phyloP scores from a whole-genome alignment of 2,888 invertebrate genomes.

The Erebia aethiops region DNA sequence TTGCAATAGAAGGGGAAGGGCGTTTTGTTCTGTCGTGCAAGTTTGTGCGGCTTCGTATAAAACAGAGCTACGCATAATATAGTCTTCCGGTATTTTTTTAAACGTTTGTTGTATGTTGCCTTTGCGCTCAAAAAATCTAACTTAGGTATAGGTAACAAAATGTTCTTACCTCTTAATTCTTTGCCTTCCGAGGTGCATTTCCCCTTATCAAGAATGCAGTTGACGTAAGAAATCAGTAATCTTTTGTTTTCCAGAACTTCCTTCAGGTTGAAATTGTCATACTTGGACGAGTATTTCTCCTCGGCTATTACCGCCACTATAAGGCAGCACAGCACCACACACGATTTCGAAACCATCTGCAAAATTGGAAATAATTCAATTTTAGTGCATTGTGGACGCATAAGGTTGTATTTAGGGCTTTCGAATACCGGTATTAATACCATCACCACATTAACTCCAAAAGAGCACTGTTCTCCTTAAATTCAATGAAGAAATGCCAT shows the following conservation, averaged over 20 bases:
- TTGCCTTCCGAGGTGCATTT: slow-evolving; percentile 87
- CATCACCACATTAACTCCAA: too few relatives aligned
- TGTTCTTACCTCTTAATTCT: slow-evolving; percentile 86
- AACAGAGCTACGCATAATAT: too few relatives aligned
- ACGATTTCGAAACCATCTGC: slow-evolving; percentile 42
- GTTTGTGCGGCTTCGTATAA: too few relatives aligned
- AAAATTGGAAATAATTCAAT: slow-evolving; percentile 5
- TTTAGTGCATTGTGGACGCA: background rate
- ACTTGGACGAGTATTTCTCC: slow-evolving; percentile 83
- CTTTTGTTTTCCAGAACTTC: slow-evolving; percentile 86
- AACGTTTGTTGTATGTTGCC: too few relatives aligned
- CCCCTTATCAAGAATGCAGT: slow-evolving; percentile 85
- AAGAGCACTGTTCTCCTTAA: too few relatives aligned
- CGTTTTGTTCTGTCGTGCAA: too few relatives aligned
- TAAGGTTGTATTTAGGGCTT: background rate
- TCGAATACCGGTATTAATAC: too few relatives aligned
- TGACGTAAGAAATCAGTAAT: slow-evolving; percentile 85
- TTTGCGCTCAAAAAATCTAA: too few relatives aligned
- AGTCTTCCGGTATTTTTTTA: too few relatives aligned
- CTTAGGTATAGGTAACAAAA: background rate
- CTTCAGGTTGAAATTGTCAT: slow-evolving; percentile 87
- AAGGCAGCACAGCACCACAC: slow-evolving; percentile 40
- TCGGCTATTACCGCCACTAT: slow-evolving; percentile 35
- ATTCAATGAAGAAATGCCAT: too few relatives aligned
- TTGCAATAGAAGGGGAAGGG: too few relatives aligned